Evolutionary conservation across 2,113 vertebrate genomes (phyloP).

Genomic region (Tylochromis polylepis): DNA sequence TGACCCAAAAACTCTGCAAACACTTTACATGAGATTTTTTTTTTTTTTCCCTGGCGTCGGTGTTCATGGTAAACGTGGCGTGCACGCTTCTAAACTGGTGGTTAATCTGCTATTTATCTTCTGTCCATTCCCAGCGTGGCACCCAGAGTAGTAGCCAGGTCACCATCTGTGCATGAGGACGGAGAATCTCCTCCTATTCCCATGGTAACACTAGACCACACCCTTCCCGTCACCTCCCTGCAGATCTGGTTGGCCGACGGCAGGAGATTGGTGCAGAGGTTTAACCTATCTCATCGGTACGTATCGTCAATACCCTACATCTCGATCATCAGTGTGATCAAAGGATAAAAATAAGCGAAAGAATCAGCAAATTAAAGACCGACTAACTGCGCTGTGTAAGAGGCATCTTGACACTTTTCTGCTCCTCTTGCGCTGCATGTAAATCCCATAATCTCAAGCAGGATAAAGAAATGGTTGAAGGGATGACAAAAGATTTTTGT

Average conservation of each 20-base stretch:
- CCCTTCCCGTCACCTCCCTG: constrained; percentile 85
- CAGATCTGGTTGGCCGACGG: constrained; percentile 97
- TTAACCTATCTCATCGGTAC: constrained; percentile 91
- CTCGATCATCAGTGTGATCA: not conserved
- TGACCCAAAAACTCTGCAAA: not conserved
- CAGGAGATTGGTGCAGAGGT: constrained; percentile 88
- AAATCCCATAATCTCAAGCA: constrained; percentile 35
- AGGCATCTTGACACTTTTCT: not conserved
- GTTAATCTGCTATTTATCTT: constrained; percentile 19
- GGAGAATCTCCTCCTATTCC: constrained; percentile 76
- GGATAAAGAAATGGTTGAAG: constrained; percentile 3
- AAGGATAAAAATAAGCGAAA: too few species aligned
- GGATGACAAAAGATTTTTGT: constrained; percentile 23
- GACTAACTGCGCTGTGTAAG: not conserved
- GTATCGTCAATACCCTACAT: constrained; percentile 19
- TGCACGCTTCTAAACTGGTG: not conserved
- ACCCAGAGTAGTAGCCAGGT: constrained; percentile 85
- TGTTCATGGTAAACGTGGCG: not conserved
- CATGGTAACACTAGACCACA: constrained; percentile 80
- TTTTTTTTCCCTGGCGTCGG: accelerated
- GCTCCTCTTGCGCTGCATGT: not conserved
- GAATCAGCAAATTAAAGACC: not conserved
- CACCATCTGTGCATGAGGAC: constrained; percentile 75
- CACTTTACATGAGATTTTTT: not conserved
- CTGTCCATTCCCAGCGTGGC: constrained; percentile 76